These are phyloP conservation scores for Drosophila kohkoa DNA, from an alignment of 1,140 invertebrate species.

Conservation along the genomic window DNA sequence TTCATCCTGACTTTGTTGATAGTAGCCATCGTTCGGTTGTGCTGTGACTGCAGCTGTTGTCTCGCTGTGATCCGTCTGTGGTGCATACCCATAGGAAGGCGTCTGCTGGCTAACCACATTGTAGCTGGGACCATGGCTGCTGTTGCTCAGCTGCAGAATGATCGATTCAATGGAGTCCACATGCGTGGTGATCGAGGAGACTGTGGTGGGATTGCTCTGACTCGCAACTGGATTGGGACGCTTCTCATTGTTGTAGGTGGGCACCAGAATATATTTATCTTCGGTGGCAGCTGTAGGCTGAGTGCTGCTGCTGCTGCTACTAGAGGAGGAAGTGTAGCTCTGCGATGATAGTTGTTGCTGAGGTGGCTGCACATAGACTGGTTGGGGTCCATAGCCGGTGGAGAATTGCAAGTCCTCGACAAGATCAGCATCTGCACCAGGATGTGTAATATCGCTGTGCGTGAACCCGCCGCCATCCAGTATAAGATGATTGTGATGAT, in stretches of 20 bases:
- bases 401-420: conserved; percentile 83
- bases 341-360: conserved; percentile 21
- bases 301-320: conserved; percentile 10
- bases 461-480: conserved; percentile 76
- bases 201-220: conserved; percentile 62
- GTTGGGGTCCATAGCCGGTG: conserved; percentile 79
- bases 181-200: conserved; percentile 84
- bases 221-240: conserved; percentile 27
- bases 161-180: conserved; percentile 87
- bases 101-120: conserved; percentile 78
- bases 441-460: conserved; percentile 84
- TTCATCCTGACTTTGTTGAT: conserved; percentile 43
- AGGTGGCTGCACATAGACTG: conserved; percentile 71
- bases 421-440: conserved; percentile 80
- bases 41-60: conserved; percentile 34
- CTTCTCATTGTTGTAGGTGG: conserved; percentile 72
- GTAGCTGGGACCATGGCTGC: conserved; percentile 85
- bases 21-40: conserved; percentile 43
- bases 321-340: conserved; percentile 58
- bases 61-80: conserved; percentile 21
- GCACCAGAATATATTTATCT: conserved; percentile 74
- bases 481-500: conserved; percentile 70
- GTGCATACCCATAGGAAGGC: conserved; percentile 55
- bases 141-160: conserved; percentile 89
- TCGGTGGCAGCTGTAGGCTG: conserved; percentile 37